phyloP scores from a whole-genome alignment of 2,113 vertebrate genomes.

The Mesembrinibis cayennensis region DNA sequence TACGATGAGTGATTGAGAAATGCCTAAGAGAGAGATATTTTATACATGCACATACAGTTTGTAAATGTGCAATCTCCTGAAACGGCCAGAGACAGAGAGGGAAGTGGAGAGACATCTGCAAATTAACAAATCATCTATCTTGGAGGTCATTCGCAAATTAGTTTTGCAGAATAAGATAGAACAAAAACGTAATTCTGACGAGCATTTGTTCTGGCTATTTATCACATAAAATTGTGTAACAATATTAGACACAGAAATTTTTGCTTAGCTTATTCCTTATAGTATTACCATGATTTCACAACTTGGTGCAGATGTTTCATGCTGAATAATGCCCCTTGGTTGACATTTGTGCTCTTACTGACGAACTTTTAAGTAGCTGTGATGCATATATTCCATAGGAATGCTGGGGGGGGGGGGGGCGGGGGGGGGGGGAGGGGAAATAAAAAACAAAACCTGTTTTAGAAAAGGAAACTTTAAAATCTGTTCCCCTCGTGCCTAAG shows the following conservation, averaged over 20 bases:
- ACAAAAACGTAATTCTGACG: slow-evolving; percentile 68
- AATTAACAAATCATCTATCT: slow-evolving; percentile 70
- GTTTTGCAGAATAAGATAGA: slow-evolving; percentile 71
- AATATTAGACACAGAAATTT: slow-evolving; percentile 41
- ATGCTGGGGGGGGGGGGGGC: neutral
- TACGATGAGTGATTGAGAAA: slow-evolving; percentile 41
- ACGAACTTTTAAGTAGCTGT: neutral
- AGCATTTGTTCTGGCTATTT: slow-evolving; percentile 65
- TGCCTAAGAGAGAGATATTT: slow-evolving; percentile 22
- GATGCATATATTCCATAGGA: slow-evolving; percentile 24
- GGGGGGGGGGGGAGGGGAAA: neutral
- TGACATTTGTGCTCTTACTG: slow-evolving; percentile 18
- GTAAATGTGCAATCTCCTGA: neutral
- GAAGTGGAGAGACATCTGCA: slow-evolving; percentile 59
- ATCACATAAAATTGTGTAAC: slow-evolving; percentile 65
- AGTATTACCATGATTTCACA: slow-evolving; percentile 47
- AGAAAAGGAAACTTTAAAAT: neutral
- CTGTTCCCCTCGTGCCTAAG: neutral
- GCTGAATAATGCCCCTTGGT: slow-evolving; percentile 3
- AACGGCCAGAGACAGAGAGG: slow-evolving; percentile 15
- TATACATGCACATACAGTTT: neutral
- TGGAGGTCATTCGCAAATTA: slow-evolving; percentile 62
- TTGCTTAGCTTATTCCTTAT: slow-evolving; percentile 38
- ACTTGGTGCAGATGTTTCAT: slow-evolving; percentile 21
- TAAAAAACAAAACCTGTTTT: neutral